These are phyloP conservation scores for Hycleus cichorii DNA, from an alignment of 1,140 invertebrate genomes.

Conservation along the genomic window DNA sequence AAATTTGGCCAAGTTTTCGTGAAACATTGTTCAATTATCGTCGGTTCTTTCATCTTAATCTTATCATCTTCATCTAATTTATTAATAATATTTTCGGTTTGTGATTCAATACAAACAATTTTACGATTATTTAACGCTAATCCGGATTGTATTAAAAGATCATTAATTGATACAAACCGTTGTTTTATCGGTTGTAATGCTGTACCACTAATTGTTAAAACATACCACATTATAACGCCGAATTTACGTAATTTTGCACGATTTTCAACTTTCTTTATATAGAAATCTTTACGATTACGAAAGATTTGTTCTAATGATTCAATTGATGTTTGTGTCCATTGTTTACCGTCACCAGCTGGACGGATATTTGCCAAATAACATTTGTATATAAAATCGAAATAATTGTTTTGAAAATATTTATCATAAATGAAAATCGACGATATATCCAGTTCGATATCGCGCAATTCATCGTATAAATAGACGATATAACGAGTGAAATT, in stretches of 20 bases:
- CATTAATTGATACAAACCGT: constrained; percentile 23
- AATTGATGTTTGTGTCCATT: constrained; percentile 23
- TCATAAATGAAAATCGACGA: constrained; percentile 17
- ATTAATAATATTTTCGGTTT: neutral
- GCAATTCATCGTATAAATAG: constrained; percentile 18
- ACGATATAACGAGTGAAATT: constrained; percentile 10
- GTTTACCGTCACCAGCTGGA: constrained; percentile 22
- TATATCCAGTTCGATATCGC: constrained; percentile 5
- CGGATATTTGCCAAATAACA: constrained; percentile 21
- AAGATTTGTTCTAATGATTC: constrained; percentile 24
- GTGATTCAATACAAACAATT: neutral
- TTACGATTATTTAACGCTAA: constrained; percentile 3
- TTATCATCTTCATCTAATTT: neutral
- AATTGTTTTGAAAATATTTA: constrained; percentile 17
- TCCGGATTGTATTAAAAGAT: constrained; percentile 20
- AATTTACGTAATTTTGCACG: neutral
- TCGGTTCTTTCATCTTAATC: constrained; percentile 6
- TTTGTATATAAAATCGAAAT: constrained; percentile 8
- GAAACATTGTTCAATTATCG: neutral
- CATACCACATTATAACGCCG: constrained; percentile 20
- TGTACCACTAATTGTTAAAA: constrained; percentile 11
- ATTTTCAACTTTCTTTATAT: constrained; percentile 11
- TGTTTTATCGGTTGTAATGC: constrained; percentile 20
- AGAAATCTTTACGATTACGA: constrained; percentile 1
- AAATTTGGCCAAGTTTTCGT: constrained; percentile 19